phyloP scores from a whole-genome alignment of 2,797 vertebrate genomes.

The Harpagifer antarcticus region DNA sequence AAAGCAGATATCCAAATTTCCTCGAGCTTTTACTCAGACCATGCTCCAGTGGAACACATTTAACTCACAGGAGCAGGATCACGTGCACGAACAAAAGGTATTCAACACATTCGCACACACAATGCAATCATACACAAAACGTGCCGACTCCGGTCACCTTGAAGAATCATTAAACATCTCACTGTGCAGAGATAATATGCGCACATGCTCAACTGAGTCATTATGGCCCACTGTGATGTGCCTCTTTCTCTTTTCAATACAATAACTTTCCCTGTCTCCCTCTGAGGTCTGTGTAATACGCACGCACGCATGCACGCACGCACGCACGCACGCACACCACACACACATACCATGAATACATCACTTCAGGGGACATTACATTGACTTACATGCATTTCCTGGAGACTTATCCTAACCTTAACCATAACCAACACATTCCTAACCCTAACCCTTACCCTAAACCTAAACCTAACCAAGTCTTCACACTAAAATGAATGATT shows the following conservation, averaged over 20 bases:
- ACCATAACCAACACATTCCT: too few species aligned
- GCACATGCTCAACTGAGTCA: conserved; percentile 68
- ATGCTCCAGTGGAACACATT: conserved; percentile 19
- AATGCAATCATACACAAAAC: conserved; percentile 37
- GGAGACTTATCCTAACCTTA: too few species aligned
- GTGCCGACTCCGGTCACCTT: conserved; percentile 12
- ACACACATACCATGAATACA: too few species aligned
- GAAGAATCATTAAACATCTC: conserved; percentile 56
- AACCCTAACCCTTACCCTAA: too few species aligned
- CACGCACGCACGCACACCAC: too few species aligned
- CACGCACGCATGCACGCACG: too few species aligned
- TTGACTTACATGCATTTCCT: too few species aligned
- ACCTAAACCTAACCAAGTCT: too few species aligned
- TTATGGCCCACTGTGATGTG: conserved; percentile 51
- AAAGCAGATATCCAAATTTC: conserved; percentile 46
- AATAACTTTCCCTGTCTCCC: conserved; percentile 53
- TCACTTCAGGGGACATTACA: too few species aligned
- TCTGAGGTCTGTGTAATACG: conserved; percentile 58
- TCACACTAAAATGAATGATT: too few species aligned
- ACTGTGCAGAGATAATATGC: conserved; percentile 55
- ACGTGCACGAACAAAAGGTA: not conserved
- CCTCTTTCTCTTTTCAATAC: conserved; percentile 48
- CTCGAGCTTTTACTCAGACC: conserved; percentile 24
- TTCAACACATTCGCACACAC: conserved; percentile 21
- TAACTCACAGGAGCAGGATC: conserved; percentile 27